A percentile compares a stretch with the other conserved stretches of the same genome.
Evolutionary conservation across 2,797 vertebrate species (phyloP).

Genomic region (Caiman crocodilus): DNA sequence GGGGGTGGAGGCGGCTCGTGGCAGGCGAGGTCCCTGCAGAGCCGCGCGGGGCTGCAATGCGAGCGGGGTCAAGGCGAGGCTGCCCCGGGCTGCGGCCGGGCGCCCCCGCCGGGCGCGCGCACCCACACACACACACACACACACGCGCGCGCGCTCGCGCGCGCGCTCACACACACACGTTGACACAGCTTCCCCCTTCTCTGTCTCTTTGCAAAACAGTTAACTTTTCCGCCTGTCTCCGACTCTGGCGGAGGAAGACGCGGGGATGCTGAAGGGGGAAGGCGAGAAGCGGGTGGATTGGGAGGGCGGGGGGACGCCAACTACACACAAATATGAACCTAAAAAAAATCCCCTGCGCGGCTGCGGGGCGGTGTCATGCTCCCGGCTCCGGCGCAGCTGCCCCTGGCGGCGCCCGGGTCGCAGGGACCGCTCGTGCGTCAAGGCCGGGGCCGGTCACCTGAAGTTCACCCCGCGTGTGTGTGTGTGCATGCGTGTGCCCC

Average conservation of each 20-base stretch:
- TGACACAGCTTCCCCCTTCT: slow-evolving; percentile 18
- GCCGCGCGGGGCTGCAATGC: slow-evolving; percentile 56
- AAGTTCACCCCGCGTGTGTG: slow-evolving; percentile 88
- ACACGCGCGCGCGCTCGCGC: slow-evolving; percentile 6
- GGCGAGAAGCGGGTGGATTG: too few relatives aligned
- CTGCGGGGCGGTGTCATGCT: too few relatives aligned
- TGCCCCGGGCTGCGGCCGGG: slow-evolving; percentile 57
- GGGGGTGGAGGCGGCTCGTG: slow-evolving; percentile 64
- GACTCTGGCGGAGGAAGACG: neutral
- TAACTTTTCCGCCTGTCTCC: slow-evolving; percentile 85
- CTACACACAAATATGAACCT: too few relatives aligned
- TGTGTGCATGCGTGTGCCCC: slow-evolving; percentile 82
- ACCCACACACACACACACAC: neutral
- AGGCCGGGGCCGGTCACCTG: slow-evolving; percentile 95
- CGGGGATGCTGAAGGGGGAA: too few relatives aligned
- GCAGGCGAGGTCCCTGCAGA: slow-evolving; percentile 83
- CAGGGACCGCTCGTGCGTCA: slow-evolving; percentile 82
- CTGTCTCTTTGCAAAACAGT: slow-evolving; percentile 78
- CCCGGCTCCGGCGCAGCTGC: slow-evolving; percentile 50
- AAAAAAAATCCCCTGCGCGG: too few relatives aligned
- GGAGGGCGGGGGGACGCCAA: too few relatives aligned
- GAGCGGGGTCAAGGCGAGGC: slow-evolving; percentile 46
- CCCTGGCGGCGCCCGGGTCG: slow-evolving; percentile 78
- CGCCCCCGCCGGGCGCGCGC: slow-evolving; percentile 23
- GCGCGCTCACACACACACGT: neutral